These are phyloP conservation scores for Diabrotica balteata DNA, from an alignment of 2,888 invertebrate genomes.

Conservation along the genomic window DNA sequence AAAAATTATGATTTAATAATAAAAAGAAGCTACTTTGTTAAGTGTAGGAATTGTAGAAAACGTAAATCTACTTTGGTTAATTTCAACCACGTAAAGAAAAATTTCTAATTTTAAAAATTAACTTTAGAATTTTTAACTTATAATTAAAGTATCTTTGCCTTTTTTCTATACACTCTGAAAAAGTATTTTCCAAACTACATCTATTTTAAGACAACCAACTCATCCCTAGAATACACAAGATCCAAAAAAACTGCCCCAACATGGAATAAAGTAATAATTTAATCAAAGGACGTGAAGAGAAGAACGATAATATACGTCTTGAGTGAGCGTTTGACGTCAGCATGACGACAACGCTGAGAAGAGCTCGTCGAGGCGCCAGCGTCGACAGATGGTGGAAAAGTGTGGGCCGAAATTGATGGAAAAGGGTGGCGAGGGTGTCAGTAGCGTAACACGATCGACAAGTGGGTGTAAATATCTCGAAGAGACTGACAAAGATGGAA, in stretches of 20 bases:
- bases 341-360: conserved; percentile 22
- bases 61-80: no score
- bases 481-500: no score
- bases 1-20: no score
- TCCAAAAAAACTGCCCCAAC: conserved; percentile 1
- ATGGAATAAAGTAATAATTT: conserved; percentile 10
- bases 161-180: no score
- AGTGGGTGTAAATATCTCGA: conserved; percentile 2
- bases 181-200: no score
- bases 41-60: no score
- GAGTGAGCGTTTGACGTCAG: conserved; percentile 30
- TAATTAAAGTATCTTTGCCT: no score
- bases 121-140: no score
- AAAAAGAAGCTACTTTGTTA: no score
- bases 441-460: conserved; percentile 6
- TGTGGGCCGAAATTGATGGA: neutral
- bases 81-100: no score
- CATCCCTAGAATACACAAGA: neutral
- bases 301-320: conserved; percentile 23
- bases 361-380: conserved; percentile 10
- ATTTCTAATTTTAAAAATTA: no score
- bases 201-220: no score
- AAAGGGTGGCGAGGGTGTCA: conserved; percentile 1
- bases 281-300: conserved; percentile 1
- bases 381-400: conserved; percentile 10